These are phyloP conservation scores for Temnothorax longispinosus DNA, from an alignment of 1,140 invertebrate species.

Conservation along the genomic window DNA sequence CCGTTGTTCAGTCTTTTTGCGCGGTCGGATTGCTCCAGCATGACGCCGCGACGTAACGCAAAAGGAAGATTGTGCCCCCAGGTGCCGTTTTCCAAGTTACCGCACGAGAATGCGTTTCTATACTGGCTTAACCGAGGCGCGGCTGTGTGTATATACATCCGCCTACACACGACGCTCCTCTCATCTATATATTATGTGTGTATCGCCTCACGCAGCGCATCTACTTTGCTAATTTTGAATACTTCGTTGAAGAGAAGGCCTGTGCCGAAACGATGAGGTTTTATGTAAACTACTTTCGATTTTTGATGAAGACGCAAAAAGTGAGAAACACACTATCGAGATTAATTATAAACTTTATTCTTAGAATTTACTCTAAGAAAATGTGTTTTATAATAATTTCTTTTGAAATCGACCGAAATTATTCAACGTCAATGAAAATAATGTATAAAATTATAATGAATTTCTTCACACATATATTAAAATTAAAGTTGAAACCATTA, in stretches of 20 bases:
- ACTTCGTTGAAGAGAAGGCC: background rate
- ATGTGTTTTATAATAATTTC: background rate
- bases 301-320: background rate
- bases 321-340: background rate
- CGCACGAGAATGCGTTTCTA: conserved; percentile 64
- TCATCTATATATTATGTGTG: background rate
- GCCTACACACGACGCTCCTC: background rate
- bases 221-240: conserved; percentile 23
- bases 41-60: conserved; percentile 34
- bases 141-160: background rate
- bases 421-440: background rate
- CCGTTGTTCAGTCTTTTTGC: conserved; percentile 42
- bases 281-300: background rate
- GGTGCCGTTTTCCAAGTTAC: conserved; percentile 73
- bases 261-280: background rate
- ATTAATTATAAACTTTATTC: conserved; percentile 1
- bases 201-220: background rate
- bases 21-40: conserved; percentile 42
- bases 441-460: background rate
- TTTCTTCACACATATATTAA: background rate
- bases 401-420: background rate
- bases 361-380: background rate
- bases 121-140: conserved; percentile 54
- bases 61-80: conserved; percentile 78
- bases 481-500: background rate